phyloP scores from a whole-genome alignment of 2,797 vertebrate species.

The Choloepus didactylus region DNA sequence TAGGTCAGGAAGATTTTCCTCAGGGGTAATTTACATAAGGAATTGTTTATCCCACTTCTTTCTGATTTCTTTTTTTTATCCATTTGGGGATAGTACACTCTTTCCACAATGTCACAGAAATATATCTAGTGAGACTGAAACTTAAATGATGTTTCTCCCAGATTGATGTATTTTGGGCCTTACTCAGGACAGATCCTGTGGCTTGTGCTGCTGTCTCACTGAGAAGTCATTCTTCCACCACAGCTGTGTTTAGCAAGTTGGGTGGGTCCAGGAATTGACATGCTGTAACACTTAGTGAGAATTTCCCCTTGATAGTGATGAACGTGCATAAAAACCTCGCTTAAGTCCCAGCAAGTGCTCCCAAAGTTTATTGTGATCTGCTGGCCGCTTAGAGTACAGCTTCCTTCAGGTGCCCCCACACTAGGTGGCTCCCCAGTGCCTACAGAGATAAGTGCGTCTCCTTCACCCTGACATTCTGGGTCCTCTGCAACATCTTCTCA shows the following conservation, averaged over 20 bases:
- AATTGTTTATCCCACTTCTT: slow-evolving; percentile 72
- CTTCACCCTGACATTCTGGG: not conserved
- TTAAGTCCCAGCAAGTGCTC: not conserved
- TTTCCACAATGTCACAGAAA: slow-evolving; percentile 68
- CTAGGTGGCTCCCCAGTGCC: not conserved
- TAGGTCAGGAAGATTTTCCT: slow-evolving; percentile 72
- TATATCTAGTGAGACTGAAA: not conserved
- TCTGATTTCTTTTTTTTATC: slow-evolving; percentile 54
- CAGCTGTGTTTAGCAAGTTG: slow-evolving; percentile 70
- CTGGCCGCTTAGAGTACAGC: not conserved
- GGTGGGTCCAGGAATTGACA: slow-evolving; percentile 40
- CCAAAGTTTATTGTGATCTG: not conserved
- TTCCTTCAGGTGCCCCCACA: not conserved
- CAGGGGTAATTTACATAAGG: slow-evolving; percentile 73
- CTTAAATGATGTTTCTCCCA: not conserved
- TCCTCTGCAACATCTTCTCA: not conserved
- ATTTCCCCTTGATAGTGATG: slow-evolving; percentile 26
- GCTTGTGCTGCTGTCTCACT: slow-evolving; percentile 49
- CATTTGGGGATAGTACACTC: slow-evolving; percentile 56
- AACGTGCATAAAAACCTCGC: not conserved
- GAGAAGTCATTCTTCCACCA: slow-evolving; percentile 46
- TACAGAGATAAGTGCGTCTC: not conserved
- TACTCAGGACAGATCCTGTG: slow-evolving; percentile 65
- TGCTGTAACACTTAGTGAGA: slow-evolving; percentile 42
- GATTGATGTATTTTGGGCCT: slow-evolving; percentile 53